A percentile compares a stretch with the other conserved stretches of the same genome.
phyloP scores from a whole-genome alignment of 2,888 invertebrate species.

The Synergus itoensis region DNA sequence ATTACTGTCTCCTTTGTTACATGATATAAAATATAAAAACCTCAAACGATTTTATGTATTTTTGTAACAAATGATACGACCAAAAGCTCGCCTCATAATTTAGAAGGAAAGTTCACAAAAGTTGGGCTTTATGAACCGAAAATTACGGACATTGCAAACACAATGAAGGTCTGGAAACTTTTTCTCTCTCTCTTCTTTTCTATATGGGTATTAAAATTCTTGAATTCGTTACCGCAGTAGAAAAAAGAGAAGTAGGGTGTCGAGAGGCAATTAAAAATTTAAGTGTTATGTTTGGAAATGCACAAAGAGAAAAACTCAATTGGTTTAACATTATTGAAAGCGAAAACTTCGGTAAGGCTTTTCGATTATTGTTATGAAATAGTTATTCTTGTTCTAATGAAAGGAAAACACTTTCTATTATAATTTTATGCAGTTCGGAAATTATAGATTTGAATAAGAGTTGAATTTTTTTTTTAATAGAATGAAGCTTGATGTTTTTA shows the following conservation, averaged over 20 bases:
- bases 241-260: background rate
- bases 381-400: background rate
- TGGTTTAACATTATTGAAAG: background rate
- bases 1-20: background rate
- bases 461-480: background rate
- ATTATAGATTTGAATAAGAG: background rate
- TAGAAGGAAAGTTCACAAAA: constrained; percentile 18
- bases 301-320: background rate
- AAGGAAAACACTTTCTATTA: background rate
- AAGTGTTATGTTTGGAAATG: background rate
- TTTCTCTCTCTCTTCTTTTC: background rate
- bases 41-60: background rate
- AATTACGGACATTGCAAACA: constrained; percentile 20
- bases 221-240: background rate
- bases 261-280: constrained; percentile 5
- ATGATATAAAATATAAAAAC: background rate
- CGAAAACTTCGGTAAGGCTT: background rate
- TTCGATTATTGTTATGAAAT: background rate
- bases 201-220: background rate
- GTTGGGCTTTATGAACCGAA: constrained; percentile 31
- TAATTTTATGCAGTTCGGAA: background rate
- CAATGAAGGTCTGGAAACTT: background rate
- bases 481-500: background rate
- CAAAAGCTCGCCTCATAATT: background rate
- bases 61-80: background rate